Conservation (phyloP, 2,797 vertebrate species). For the Ispidina lecontei region DNA sequence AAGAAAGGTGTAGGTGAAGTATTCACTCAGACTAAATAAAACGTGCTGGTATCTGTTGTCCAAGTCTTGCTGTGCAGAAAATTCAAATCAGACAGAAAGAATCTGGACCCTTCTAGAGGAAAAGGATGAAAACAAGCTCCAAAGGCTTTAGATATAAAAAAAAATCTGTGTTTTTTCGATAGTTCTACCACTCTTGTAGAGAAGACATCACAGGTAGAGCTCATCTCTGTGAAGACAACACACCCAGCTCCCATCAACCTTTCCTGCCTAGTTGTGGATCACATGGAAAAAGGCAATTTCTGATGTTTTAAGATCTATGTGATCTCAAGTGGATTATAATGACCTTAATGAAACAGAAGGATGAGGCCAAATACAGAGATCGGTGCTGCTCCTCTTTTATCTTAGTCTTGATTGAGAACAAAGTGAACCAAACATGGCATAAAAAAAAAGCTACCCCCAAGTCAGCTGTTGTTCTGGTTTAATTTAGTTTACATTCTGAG, state of each 20-base stretch:
- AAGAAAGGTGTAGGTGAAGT: not conserved
- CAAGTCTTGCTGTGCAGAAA: not conserved
- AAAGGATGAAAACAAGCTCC: not conserved
- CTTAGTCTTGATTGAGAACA: not conserved
- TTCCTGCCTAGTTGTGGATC: not conserved
- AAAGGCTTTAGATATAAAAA: not conserved
- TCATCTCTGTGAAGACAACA: fast-evolving
- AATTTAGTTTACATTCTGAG: slow-evolving; percentile 13
- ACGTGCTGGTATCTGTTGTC: not conserved
- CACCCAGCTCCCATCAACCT: not conserved
- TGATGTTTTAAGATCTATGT: not conserved
- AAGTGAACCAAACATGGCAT: not conserved
- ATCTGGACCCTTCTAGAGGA: not conserved
- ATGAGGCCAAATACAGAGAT: not conserved
- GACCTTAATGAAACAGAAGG: not conserved
- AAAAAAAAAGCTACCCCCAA: not conserved
- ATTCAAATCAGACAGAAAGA: not conserved
- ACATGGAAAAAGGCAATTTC: not conserved
- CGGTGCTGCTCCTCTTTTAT: not conserved
- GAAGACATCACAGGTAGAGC: not conserved
- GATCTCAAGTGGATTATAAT: not conserved
- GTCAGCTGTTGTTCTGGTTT: not conserved
- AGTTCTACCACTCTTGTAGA: not conserved
- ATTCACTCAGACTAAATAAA: not conserved
- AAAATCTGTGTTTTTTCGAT: fast-evolving